Conservation (phyloP, 2,797 vertebrate genomes). For the Capromys pilorides region DNA sequence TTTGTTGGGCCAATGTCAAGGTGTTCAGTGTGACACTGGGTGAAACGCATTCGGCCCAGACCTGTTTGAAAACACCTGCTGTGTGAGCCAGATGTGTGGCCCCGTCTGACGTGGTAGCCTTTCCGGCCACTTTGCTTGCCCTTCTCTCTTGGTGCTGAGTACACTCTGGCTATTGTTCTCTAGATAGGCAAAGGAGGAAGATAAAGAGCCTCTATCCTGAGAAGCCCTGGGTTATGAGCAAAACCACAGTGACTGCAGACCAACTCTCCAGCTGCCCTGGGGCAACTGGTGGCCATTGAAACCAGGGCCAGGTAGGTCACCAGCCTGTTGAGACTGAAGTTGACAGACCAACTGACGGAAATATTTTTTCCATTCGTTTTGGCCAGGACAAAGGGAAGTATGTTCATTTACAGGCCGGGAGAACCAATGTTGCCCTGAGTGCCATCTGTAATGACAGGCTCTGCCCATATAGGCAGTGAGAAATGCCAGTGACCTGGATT, state of each 20-base stretch:
- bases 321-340: slow-evolving; percentile 27
- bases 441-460: not conserved
- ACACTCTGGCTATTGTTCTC: slow-evolving; percentile 63
- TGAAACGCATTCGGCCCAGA: not conserved
- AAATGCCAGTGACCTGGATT: slow-evolving; percentile 69
- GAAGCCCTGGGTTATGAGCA: slow-evolving; percentile 6
- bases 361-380: slow-evolving; percentile 62
- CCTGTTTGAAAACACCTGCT: not conserved
- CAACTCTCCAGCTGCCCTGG: not conserved
- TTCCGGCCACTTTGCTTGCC: slow-evolving; percentile 64
- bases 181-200: slow-evolving; percentile 50
- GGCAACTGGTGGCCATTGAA: not conserved
- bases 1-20: not conserved
- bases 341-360: not conserved
- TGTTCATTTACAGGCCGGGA: not conserved
- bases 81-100: not conserved
- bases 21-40: not conserved
- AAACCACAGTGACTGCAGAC: not conserved
- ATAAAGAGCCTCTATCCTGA: slow-evolving; percentile 58
- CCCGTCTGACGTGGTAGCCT: slow-evolving; percentile 61
- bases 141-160: slow-evolving; percentile 52
- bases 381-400: slow-evolving; percentile 27
- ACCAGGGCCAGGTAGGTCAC: slow-evolving; percentile 60
- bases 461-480: not conserved
- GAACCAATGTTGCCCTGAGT: slow-evolving; percentile 21